Evolutionary conservation across 2,113 vertebrate genomes (phyloP).

Genomic region (Lanius collurio): DNA sequence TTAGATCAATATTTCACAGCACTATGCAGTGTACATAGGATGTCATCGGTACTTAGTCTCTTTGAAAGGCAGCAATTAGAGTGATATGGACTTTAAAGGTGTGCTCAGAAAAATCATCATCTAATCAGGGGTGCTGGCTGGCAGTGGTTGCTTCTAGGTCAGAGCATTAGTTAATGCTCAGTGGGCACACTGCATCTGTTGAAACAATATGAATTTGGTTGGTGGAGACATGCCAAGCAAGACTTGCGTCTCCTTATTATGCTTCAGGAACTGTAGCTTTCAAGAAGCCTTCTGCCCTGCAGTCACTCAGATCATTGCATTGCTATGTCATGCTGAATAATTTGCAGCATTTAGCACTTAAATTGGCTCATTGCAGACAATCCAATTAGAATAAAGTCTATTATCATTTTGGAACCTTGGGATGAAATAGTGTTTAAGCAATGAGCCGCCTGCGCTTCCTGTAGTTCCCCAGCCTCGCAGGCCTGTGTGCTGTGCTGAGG

Average conservation of each 20-base stretch:
- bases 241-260: conserved; percentile 53
- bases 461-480: not conserved
- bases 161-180: conserved; percentile 63
- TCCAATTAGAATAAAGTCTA: conserved; percentile 86
- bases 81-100: not conserved
- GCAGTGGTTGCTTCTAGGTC: conserved; percentile 67
- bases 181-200: conserved; percentile 60
- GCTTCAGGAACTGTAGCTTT: conserved; percentile 71
- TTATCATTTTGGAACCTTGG: conserved; percentile 81
- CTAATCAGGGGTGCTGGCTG: conserved; percentile 49
- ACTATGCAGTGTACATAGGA: not conserved
- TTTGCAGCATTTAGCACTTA: conserved; percentile 90
- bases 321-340: conserved; percentile 89
- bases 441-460: conserved; percentile 15
- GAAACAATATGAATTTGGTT: conserved; percentile 59
- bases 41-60: not conserved
- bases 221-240: conserved; percentile 65
- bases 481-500: not conserved
- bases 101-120: conserved; percentile 42
- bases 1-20: conserved; percentile 24
- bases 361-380: conserved; percentile 85
- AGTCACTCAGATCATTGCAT: conserved; percentile 84
- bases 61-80: conserved; percentile 4
- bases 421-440: conserved; percentile 74
- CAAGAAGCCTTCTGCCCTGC: conserved; percentile 76